phyloP scores from a whole-genome alignment of 2,113 vertebrate genomes.

The Melanerpes formicivorus region DNA sequence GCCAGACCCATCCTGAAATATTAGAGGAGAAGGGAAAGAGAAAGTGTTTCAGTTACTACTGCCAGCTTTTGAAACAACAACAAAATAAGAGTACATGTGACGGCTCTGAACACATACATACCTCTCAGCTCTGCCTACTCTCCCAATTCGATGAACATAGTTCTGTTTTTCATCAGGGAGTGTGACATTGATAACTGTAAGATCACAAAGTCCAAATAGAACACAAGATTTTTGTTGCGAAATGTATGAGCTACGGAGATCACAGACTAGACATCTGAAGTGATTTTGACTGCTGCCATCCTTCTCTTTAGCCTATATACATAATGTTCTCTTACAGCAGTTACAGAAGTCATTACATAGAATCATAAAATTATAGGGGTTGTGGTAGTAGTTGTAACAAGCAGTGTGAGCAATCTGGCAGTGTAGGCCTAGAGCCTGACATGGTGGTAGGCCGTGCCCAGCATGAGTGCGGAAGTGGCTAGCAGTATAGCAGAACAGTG shows the following conservation, averaged over 20 bases:
- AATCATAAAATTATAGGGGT: too few relatives aligned
- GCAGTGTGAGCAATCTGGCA: too few relatives aligned
- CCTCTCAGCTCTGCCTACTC: slow-evolving; percentile 97
- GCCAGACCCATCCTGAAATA: slow-evolving; percentile 94
- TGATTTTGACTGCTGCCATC: background rate
- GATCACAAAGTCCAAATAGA: background rate
- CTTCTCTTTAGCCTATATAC: background rate
- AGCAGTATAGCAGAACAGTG: too few relatives aligned
- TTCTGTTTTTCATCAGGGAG: slow-evolving; percentile 99
- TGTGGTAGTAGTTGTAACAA: too few relatives aligned
- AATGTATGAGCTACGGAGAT: background rate
- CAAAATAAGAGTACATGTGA: accelerated
- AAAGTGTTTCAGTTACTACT: background rate
- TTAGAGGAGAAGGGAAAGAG: background rate
- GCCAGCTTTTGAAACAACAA: background rate
- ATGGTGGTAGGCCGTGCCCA: too few relatives aligned
- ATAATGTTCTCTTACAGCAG: background rate
- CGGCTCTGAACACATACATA: slow-evolving; percentile 18
- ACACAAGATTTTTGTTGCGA: background rate
- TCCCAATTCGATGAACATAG: slow-evolving; percentile 96
- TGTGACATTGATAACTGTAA: slow-evolving; percentile 94
- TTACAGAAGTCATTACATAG: background rate
- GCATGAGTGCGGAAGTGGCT: too few relatives aligned
- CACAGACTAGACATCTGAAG: background rate
- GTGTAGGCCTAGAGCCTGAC: too few relatives aligned